A percentile compares a stretch with the other conserved stretches of the same genome.
Conservation (phyloP, 2,113 vertebrate species). For the Platysteira castanea region DNA sequence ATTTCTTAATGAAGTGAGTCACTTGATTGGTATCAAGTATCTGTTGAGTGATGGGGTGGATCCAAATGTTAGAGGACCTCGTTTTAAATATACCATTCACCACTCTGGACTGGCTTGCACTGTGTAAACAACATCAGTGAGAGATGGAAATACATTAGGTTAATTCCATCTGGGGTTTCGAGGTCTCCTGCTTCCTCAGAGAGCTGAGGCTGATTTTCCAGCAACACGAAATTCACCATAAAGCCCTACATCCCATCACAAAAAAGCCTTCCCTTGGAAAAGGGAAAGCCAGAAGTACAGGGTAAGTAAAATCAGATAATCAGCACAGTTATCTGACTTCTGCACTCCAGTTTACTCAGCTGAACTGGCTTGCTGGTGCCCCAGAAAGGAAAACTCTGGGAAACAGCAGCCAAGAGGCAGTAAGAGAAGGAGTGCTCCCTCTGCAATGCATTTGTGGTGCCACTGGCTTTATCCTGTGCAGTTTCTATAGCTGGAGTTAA, state of each 20-base stretch:
- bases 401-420: background rate
- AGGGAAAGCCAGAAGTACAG: background rate
- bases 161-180: background rate
- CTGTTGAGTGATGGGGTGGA: background rate
- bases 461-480: background rate
- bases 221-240: background rate
- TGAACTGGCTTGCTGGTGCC: background rate
- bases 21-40: slow-evolving; percentile 1
- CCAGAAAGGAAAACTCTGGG: background rate
- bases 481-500: background rate
- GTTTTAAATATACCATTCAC: background rate
- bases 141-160: background rate
- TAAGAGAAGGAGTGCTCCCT: background rate
- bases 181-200: background rate
- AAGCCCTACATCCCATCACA: background rate
- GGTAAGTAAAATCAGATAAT: background rate
- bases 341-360: background rate
- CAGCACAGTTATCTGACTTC: background rate
- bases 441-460: background rate
- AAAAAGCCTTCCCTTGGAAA: background rate
- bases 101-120: background rate
- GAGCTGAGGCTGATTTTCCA: background rate
- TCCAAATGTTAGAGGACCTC: background rate
- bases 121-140: background rate
- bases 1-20: slow-evolving; percentile 42